phyloP scores from a whole-genome alignment of 2,113 vertebrate species.

The Odobenus rosmarus region DNA sequence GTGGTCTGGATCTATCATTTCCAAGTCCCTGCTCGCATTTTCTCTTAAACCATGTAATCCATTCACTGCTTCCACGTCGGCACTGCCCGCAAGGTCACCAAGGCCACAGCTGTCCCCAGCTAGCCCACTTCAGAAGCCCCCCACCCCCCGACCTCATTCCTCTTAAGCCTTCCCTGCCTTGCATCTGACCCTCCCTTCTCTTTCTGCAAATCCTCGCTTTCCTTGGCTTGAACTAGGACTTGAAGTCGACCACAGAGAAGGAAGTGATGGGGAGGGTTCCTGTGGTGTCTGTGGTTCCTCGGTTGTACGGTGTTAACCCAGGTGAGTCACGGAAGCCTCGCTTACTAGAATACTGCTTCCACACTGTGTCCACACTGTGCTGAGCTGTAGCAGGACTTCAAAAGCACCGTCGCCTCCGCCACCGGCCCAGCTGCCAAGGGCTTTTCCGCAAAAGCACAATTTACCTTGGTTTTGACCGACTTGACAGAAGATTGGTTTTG shows the following conservation, averaged over 20 bases:
- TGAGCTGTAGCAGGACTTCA: background rate
- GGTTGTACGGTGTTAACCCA: background rate
- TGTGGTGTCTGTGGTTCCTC: background rate
- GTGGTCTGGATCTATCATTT: background rate
- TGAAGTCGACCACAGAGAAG: background rate
- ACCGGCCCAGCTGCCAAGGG: background rate
- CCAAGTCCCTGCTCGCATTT: too few relatives aligned
- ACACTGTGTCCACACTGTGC: background rate
- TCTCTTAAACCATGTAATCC: background rate
- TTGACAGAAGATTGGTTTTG: background rate
- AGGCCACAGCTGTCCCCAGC: background rate
- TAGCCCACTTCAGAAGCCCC: background rate
- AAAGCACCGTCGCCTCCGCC: background rate
- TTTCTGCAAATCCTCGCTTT: background rate
- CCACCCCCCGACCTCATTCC: background rate
- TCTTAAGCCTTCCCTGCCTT: background rate
- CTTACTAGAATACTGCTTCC: background rate
- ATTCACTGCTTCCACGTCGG: background rate
- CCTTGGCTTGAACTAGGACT: background rate
- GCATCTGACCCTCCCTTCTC: background rate
- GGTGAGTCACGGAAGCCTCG: background rate
- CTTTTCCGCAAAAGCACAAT: background rate
- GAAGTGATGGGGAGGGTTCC: background rate
- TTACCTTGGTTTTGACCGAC: slow-evolving; percentile 16
- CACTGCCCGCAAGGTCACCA: rapidly evolving